Conservation (phyloP, 1,140 invertebrate genomes). For the Bombus sibiricus region DNA sequence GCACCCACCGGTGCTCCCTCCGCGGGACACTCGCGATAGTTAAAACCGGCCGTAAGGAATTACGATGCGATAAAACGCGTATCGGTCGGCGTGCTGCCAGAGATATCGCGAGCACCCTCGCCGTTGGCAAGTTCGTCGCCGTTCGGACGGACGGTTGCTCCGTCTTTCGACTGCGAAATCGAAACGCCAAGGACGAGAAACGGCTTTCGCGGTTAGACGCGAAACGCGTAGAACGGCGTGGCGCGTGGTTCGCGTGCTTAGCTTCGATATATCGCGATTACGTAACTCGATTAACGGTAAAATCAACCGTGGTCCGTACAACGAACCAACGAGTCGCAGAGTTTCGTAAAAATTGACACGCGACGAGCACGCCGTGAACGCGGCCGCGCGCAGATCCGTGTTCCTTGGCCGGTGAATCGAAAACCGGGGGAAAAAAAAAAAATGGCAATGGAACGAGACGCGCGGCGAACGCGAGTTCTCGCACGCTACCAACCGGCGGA, state of each 20-base stretch:
- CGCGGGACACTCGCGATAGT: neutral
- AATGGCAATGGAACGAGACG: neutral
- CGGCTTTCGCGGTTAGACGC: neutral
- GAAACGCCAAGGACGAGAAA: neutral
- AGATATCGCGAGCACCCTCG: neutral
- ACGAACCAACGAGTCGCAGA: neutral
- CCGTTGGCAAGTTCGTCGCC: too few species aligned
- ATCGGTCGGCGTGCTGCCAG: neutral
- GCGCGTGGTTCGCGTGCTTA: conserved; percentile 50
- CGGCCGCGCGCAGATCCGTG: neutral
- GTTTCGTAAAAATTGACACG: conserved; percentile 63
- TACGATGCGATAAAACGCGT: conserved; percentile 73
- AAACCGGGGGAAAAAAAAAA: too few species aligned
- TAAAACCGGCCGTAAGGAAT: conserved; percentile 67
- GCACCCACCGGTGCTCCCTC: neutral
- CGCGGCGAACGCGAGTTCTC: neutral
- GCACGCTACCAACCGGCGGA: neutral
- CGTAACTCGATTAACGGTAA: conserved; percentile 71
- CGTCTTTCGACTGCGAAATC: neutral
- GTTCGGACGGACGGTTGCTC: neutral
- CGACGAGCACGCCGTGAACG: conserved; percentile 17
- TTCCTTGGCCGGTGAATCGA: neutral
- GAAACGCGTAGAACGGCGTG: conserved; percentile 54
- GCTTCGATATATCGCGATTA: conserved; percentile 65
- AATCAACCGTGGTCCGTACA: conserved; percentile 37